Evolutionary conservation across 2,113 vertebrate species (phyloP), one percentile per base, ranked within the genome.

Genomic region (Probosciger aterrimus): DNA sequence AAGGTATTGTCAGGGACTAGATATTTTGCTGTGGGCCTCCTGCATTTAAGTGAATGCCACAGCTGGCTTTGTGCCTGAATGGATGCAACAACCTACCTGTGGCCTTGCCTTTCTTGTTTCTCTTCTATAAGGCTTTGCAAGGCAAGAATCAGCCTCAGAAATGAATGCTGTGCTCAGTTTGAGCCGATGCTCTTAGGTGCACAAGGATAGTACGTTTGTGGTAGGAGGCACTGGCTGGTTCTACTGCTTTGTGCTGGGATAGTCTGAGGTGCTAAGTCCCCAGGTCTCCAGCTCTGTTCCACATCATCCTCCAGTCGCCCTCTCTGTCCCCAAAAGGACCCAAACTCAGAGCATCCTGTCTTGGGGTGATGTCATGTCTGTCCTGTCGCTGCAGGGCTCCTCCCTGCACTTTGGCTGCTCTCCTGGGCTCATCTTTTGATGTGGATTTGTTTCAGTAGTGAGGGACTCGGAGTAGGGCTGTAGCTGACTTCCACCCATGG

Each of bases 201-300:
- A 25, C 35, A 37, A 7, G 44, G 69, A 9, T 0, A 4, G 17
- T 57, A 7, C 50, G 41, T 46, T 11, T 65, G 64, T 49, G 31
- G 11, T 15, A 14, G 63, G 68, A 64, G 39, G 19, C 25, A 9
- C 25, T 44, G 44, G 41, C 27, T 33, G 59, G 14, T 41, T 53
- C 19, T 49, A 46, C 11, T 64, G 39, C 31, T 49, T 88, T 31
- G 4, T 46, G 41, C 46, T 46, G 59, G 22, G 30, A 33, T 4
- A 30, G 35, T 20, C 23, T 0, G 0, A 52, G n/a, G 3, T 82
- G 44, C 5, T 10, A 52, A 65, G 62, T 35, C 62, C 22, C 7
- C 60, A 55, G 24, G 14, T 39, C 65, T 94, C 50, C 52, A 83
- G 39, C 53, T 83, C 43, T 92, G 41, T 19, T 62, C 75, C 15